Evolutionary conservation across 2,888 invertebrate genomes (phyloP), one percentile per base, ranked within the genome.

Genomic region (Physocephala rufipes): DNA sequence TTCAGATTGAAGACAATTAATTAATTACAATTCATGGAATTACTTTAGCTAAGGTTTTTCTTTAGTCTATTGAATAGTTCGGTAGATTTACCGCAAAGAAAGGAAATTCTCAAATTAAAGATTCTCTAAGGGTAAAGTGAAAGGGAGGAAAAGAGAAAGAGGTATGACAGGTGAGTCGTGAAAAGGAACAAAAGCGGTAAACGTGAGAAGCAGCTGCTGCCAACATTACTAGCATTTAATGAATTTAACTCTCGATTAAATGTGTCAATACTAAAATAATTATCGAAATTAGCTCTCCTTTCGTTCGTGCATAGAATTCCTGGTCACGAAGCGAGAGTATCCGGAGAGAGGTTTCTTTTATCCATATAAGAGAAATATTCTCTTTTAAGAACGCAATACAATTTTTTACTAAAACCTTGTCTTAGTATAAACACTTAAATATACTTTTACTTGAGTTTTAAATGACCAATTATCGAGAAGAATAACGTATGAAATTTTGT

Each of bases 21-120:
- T 67, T 67, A 67, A 49, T 67, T 58, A 47, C 61, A 67, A 67
- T 28, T 59, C 47, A 59, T 49, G 45, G 58, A 26, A 9, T 67
- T 65, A 28, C 30, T 65, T 51, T 61, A n/a, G 19, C 30, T 36
- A 9, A 36, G 2, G 28, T 28, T 24, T 66, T 66, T 19, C 28
- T 28, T 15, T 12, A 43, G n/a, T 63, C 63, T 13, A 19, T 3
- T 63, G 24, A 9, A 2, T 4, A 26, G 24, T 36, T 24, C 45
- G 13, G 45, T n/a, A n/a, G n/a, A n/a, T n/a, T n/a, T n/a, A n/a
- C n/a, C n/a, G 47, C 43, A 15, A 21, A 43, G 7, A 45, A 19
- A 19, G 19, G 30, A 43, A 45, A 45, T 12, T 45, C 21, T 43
- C 45, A 19, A 66, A 66, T 21, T 30, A 53, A 28, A 53, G 53